phyloP scores from a whole-genome alignment of 2,797 vertebrate genomes.

The Pangasius djambal region DNA sequence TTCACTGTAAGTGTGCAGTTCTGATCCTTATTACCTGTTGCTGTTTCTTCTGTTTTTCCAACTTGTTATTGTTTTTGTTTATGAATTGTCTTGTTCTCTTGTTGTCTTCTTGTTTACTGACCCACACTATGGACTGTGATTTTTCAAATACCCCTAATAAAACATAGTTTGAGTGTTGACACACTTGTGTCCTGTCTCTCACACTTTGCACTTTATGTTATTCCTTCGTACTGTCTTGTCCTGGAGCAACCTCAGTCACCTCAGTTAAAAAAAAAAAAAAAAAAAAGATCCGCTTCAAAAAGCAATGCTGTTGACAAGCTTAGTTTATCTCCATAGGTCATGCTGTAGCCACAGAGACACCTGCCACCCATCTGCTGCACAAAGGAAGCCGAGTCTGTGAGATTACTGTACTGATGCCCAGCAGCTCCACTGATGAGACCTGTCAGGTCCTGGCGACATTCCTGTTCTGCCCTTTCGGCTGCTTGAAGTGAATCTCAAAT shows the following conservation, averaged over 20 bases:
- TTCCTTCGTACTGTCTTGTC: not conserved
- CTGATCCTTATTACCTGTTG: not conserved
- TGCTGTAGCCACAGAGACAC: slow-evolving; percentile 66
- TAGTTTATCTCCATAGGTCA: slow-evolving; percentile 72
- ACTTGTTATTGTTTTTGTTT: not conserved
- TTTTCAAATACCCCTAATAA: not conserved
- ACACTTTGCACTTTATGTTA: not conserved
- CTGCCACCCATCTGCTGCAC: slow-evolving; percentile 64
- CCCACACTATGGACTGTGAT: not conserved
- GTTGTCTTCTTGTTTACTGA: not conserved
- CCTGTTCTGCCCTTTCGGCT: slow-evolving; percentile 46
- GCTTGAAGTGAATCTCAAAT: not conserved
- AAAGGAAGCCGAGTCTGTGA: slow-evolving; percentile 52
- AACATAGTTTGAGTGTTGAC: not conserved
- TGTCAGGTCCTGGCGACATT: slow-evolving; percentile 66
- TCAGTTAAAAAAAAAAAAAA: not conserved
- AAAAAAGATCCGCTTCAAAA: not conserved
- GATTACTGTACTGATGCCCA: slow-evolving; percentile 59
- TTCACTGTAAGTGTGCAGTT: not conserved
- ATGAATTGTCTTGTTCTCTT: not conserved
- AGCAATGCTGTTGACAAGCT: slow-evolving; percentile 55
- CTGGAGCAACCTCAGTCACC: not conserved
- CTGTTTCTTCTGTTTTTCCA: not conserved
- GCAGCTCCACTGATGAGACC: slow-evolving; percentile 62
- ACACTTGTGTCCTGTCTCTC: not conserved